Conservation (phyloP, 2,113 vertebrate species). For the Ramphastos sulfuratus region DNA sequence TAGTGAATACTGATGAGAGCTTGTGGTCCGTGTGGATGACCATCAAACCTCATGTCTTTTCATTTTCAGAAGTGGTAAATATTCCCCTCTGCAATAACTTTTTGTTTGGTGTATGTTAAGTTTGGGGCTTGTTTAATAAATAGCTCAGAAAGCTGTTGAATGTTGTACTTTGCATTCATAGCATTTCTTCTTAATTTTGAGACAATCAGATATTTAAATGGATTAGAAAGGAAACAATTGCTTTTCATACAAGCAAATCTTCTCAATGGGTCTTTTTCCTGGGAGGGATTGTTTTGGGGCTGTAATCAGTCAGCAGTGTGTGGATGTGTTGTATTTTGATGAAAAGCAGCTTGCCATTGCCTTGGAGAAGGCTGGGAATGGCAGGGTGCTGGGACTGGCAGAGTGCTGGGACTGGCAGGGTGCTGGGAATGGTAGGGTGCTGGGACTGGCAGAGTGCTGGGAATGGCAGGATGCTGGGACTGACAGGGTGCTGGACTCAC, state of each 20-base stretch:
- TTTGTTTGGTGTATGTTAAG: not conserved
- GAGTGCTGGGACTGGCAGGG: not conserved
- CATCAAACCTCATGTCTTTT: not conserved
- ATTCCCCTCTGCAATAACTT: not conserved
- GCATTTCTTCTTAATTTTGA: conserved; percentile 19
- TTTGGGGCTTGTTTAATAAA: not conserved
- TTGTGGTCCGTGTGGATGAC: not conserved
- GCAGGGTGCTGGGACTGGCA: not conserved
- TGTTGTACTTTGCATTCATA: not conserved
- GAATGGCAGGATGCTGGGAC: not conserved
- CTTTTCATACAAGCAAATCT: not conserved
- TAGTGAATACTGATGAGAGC: not conserved
- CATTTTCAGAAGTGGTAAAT: not conserved
- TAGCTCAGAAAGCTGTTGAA: not conserved
- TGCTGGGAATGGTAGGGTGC: not conserved
- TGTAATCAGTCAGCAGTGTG: not conserved
- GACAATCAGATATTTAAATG: not conserved
- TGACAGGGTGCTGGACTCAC: not conserved
- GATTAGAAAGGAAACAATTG: not conserved
- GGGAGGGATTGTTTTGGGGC: not conserved
- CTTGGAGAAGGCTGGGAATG: not conserved
- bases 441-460: not conserved
- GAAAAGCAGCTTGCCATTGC: not conserved
- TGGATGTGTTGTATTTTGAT: not conserved
- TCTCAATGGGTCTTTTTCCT: not conserved